Conservation (phyloP, 2,797 vertebrate genomes). For the Cryptoprocta ferox region DNA sequence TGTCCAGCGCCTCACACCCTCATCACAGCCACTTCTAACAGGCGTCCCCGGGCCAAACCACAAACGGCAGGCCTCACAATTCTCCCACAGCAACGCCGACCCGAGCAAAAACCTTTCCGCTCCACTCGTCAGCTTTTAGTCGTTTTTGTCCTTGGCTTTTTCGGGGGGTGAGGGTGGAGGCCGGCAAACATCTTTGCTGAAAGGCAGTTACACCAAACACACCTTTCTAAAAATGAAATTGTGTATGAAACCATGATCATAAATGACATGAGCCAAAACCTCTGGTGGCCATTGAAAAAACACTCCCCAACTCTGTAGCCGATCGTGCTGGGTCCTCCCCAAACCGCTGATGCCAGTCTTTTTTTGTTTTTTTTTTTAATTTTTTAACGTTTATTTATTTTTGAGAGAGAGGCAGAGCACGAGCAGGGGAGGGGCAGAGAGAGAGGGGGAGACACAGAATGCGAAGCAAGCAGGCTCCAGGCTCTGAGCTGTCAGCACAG, state of each 20-base stretch:
- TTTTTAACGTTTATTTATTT: not conserved
- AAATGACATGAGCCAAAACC: not conserved
- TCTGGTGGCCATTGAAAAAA: not conserved
- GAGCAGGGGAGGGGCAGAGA: too few relatives aligned
- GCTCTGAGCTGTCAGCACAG: too few relatives aligned
- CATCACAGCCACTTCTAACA: constrained; percentile 63
- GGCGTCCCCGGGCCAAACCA: constrained; percentile 46
- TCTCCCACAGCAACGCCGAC: not conserved
- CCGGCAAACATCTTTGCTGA: not conserved
- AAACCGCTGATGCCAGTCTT: not conserved
- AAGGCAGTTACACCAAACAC: not conserved
- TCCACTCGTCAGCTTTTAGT: not conserved
- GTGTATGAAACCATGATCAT: not conserved
- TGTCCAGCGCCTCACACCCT: constrained; percentile 56
- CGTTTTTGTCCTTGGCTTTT: not conserved
- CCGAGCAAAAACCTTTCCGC: not conserved
- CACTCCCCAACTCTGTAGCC: not conserved
- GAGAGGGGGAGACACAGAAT: too few relatives aligned
- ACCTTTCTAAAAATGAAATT: not conserved
- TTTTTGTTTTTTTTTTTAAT: too few relatives aligned
- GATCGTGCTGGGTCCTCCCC: not conserved
- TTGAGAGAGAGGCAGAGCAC: too few relatives aligned
- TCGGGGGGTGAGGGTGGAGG: not conserved
- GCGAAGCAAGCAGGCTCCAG: too few relatives aligned
- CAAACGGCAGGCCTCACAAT: constrained; percentile 50